Evolutionary conservation across 2,113 vertebrate species (phyloP), one percentile per base, ranked within the genome.

Genomic region (Rostratula benghalensis): DNA sequence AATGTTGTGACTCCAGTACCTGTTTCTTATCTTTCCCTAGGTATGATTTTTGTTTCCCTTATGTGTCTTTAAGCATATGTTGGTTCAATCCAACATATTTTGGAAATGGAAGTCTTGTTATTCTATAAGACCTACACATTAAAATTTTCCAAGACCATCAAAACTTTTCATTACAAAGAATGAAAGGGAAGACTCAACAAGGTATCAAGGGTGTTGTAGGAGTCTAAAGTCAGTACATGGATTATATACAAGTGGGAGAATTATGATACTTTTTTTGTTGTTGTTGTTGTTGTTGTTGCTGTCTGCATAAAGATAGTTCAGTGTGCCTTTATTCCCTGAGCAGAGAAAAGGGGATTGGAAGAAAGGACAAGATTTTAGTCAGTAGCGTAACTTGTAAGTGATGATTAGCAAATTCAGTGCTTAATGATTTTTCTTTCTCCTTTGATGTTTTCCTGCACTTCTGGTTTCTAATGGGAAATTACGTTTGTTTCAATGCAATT

Each of bases 351-450:
- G 30, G 67, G 53, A 83, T n/a, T 65, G n/a, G 41, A 90, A 92
- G 63, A 91, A 84, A 77, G 76, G 15, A 71, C 56, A 76, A 50
- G n/a, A 74, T 67, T 93, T 85, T 92, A 86, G 54, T 79, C 56
- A 56, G 35, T 63, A 75, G 46, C 30, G 51, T 68, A 88, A 85
- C 85, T 91, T 88, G 54, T 89, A 93, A 94, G 63, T 33, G 75
- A 61, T 56, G 82, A 93, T 95, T 86, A 95, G 75, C 39, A 83
- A 95, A 94, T 95, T 73, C 79, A 68, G 46, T 53, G 68, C 85
- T 90, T 93, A 90, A 92, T 96, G 94, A 71, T 83, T 94, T 96
- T 94, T 86, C 82, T 81, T 90, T 56, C 33, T 74, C 33, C 31
- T 94, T 89, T 96, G 83, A 90, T 93, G 68, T 83, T 83, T 86